Conservation (phyloP, 1,140 invertebrate species). For the Patella vulgata region DNA sequence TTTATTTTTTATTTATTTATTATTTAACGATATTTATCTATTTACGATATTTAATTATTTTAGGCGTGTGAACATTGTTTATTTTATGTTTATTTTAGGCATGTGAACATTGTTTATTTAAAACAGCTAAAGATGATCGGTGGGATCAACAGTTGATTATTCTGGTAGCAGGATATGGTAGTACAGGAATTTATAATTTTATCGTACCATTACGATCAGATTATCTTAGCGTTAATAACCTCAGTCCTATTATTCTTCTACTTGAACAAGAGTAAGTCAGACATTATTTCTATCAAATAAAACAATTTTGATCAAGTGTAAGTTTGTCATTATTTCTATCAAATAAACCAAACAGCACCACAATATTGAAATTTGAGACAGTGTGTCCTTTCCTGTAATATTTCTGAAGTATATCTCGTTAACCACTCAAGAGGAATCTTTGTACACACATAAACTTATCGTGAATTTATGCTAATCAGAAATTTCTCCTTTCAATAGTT, state of each 20-base stretch:
- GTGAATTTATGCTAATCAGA: too few relatives aligned
- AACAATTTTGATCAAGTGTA: too few relatives aligned
- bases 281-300: too few relatives aligned
- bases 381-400: too few relatives aligned
- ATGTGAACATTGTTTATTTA: conserved; percentile 92
- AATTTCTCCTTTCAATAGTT: too few relatives aligned
- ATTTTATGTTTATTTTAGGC: conserved; percentile 72
- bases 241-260: conserved; percentile 95
- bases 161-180: conserved; percentile 93
- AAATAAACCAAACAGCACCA: too few relatives aligned
- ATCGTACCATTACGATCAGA: conserved; percentile 96
- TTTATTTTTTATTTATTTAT: too few relatives aligned
- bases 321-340: too few relatives aligned
- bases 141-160: conserved; percentile 98
- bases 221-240: conserved; percentile 90
- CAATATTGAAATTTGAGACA: too few relatives aligned
- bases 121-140: conserved; percentile 94
- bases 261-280: conserved; percentile 79
- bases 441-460: too few relatives aligned
- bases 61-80: background rate
- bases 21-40: background rate
- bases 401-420: too few relatives aligned
- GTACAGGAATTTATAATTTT: conserved; percentile 98
- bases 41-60: background rate
- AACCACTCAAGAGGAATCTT: too few relatives aligned